Conservation (phyloP, 2,888 invertebrate genomes). For the Myopa tessellatipennis region DNA sequence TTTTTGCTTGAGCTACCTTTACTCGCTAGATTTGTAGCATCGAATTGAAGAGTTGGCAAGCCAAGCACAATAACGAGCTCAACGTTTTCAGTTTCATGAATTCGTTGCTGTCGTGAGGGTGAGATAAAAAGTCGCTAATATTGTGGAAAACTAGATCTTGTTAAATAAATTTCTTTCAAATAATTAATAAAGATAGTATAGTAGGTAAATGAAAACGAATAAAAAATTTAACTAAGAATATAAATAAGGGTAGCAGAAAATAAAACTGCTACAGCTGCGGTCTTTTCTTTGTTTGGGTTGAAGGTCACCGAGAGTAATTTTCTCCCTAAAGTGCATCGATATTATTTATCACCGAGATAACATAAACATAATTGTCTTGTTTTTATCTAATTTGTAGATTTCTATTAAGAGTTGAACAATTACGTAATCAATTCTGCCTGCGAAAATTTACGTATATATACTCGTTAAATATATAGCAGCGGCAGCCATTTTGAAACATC, state of each 20-base stretch:
- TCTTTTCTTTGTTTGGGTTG: conserved; percentile 38
- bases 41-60: too few species aligned
- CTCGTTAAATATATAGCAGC: neutral
- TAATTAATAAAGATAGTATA: conserved; percentile 3
- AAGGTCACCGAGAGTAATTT: conserved; percentile 6
- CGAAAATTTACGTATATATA: neutral
- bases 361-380: neutral
- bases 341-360: neutral
- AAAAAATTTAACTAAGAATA: neutral
- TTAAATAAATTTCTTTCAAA: neutral
- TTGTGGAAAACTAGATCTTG: conserved; percentile 3
- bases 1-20: too few species aligned
- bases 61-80: neutral
- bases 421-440: neutral
- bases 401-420: conserved; percentile 1
- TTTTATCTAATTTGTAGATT: conserved; percentile 21
- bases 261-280: neutral
- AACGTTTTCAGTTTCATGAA: conserved; percentile 30
- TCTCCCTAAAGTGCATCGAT: neutral
- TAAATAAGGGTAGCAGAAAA: neutral
- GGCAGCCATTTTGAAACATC: neutral
- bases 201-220: conserved; percentile 5
- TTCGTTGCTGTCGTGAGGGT: neutral
- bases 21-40: too few species aligned
- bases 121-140: neutral